These are phyloP conservation scores for Halichoerus grypus DNA, from an alignment of 2,113 vertebrate genomes.

Conservation along the genomic window DNA sequence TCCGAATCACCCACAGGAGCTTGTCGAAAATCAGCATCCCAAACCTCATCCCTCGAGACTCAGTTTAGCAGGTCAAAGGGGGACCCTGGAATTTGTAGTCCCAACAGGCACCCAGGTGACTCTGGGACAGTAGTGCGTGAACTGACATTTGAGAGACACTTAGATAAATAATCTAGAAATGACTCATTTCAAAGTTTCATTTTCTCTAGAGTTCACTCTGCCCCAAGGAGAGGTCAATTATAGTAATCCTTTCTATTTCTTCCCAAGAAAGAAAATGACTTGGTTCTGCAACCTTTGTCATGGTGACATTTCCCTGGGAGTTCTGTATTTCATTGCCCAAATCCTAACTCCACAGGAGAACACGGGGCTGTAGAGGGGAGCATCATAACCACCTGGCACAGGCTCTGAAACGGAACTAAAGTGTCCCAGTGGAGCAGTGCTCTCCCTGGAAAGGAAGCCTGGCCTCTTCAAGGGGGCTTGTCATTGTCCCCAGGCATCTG, in stretches of 20 bases:
- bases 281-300: neutral
- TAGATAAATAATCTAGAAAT: constrained; percentile 11
- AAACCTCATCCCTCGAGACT: neutral
- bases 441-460: neutral
- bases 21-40: neutral
- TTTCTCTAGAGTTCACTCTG: neutral
- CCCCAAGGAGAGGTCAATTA: neutral
- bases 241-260: neutral
- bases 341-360: neutral
- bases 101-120: neutral
- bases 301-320: neutral
- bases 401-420: fast-evolving
- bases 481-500: neutral
- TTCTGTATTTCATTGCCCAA: neutral
- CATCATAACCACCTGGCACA: fast-evolving
- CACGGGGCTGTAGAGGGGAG: neutral
- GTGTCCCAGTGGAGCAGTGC: neutral
- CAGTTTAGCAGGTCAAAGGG: neutral
- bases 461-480: neutral
- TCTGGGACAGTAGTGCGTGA: too few species aligned
- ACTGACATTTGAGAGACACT: neutral
- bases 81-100: neutral
- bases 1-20: neutral
- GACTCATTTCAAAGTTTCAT: neutral
- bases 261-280: constrained; percentile 27